Conservation (phyloP, 2,113 vertebrate genomes). For the Odontesthes bonariensis region DNA sequence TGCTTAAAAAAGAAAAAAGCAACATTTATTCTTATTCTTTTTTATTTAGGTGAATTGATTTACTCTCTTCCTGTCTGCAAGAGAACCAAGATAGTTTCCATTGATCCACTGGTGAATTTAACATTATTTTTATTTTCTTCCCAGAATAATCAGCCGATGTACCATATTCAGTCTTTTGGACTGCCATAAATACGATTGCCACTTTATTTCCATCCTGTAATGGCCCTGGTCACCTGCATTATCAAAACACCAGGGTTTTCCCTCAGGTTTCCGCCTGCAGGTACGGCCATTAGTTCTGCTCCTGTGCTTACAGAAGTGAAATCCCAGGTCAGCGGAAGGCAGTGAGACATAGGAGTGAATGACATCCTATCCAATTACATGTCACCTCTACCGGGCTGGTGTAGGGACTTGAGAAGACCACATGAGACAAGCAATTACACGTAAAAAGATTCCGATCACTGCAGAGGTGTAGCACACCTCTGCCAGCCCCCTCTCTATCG, state of each 20-base stretch:
- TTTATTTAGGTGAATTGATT: neutral
- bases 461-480: constrained; percentile 41
- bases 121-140: too few relatives aligned
- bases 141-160: constrained; percentile 28
- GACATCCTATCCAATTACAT: constrained; percentile 78
- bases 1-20: neutral
- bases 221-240: constrained; percentile 46
- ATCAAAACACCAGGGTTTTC: constrained; percentile 63
- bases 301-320: constrained; percentile 56
- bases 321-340: constrained; percentile 67
- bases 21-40: neutral
- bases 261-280: constrained; percentile 64
- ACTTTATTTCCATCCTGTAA: constrained; percentile 56
- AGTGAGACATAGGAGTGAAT: constrained; percentile 69
- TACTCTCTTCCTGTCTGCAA: neutral
- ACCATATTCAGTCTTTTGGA: neutral
- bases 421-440: constrained; percentile 74
- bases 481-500: neutral
- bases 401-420: constrained; percentile 61
- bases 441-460: constrained; percentile 69
- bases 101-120: neutral
- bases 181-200: constrained; percentile 40
- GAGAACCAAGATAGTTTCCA: neutral
- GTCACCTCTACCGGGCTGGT: constrained; percentile 61
- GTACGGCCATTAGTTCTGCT: constrained; percentile 73